These are phyloP conservation scores for Bombus fervidus DNA, from an alignment of 1,140 invertebrate species.

Conservation along the genomic window DNA sequence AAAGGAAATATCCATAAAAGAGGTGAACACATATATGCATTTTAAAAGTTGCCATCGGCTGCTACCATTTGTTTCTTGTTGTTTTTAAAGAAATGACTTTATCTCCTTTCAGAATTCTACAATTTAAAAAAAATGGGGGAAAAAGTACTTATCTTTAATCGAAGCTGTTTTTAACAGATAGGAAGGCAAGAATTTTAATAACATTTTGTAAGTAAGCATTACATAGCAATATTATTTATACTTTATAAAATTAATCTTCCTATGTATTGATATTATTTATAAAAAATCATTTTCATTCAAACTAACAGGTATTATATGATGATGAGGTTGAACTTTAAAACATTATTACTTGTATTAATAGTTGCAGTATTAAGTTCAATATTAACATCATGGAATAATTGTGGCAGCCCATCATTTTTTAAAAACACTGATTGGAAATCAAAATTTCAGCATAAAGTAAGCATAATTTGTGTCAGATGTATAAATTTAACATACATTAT, in stretches of 20 bases:
- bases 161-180: conserved; percentile 8
- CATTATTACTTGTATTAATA: conserved; percentile 75
- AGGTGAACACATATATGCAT: conserved; percentile 11
- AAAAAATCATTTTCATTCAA: neutral
- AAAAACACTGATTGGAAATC: conserved; percentile 80
- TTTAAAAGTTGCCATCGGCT: neutral
- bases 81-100: neutral
- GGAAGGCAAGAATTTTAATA: neutral
- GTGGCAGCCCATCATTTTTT: conserved; percentile 74
- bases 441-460: conserved; percentile 83
- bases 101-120: neutral
- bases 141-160: neutral
- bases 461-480: neutral
- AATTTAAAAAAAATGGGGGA: conserved; percentile 10
- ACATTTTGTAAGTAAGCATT: conserved; percentile 1
- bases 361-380: conserved; percentile 78
- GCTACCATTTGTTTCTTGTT: neutral
- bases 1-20: neutral
- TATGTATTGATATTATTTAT: neutral
- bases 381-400: conserved; percentile 80
- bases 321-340: conserved; percentile 82
- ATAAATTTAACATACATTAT: neutral
- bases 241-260: neutral
- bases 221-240: no score
- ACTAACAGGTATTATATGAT: conserved; percentile 75